phyloP scores from a whole-genome alignment of 2,888 invertebrate genomes.

The Scrobipalpa costella region DNA sequence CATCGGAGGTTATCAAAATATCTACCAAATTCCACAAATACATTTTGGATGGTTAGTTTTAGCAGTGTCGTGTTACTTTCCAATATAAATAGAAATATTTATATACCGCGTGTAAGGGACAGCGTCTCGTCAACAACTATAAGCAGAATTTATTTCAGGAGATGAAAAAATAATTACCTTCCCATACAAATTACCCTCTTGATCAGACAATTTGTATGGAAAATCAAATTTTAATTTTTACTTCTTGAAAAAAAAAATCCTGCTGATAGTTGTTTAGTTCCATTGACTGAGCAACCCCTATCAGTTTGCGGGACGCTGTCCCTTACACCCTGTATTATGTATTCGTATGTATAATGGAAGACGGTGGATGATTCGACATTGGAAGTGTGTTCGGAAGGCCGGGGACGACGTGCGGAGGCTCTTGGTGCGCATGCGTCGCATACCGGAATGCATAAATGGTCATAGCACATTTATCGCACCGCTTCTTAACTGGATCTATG shows the following conservation, averaged over 20 bases:
- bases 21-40: not conserved
- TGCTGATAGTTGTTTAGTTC: not conserved
- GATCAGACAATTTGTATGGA: too few species aligned
- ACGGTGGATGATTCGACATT: constrained; percentile 10
- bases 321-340: too few species aligned
- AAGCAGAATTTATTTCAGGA: too few species aligned
- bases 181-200: too few species aligned
- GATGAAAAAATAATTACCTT: too few species aligned
- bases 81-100: not conserved
- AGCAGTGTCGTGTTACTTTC: not conserved
- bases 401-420: constrained; percentile 14
- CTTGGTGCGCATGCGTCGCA: constrained; percentile 26
- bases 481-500: constrained; percentile 17
- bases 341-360: constrained; percentile 3
- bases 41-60: not conserved
- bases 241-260: too few species aligned
- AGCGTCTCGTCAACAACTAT: too few species aligned
- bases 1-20: not conserved
- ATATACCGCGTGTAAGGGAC: too few species aligned
- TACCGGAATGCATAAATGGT: constrained; percentile 16
- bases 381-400: constrained; percentile 22
- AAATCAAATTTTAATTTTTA: too few species aligned
- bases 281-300: too few species aligned
- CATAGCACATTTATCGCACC: constrained; percentile 10
- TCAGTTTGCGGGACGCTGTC: too few species aligned